phyloP scores from a whole-genome alignment of 2,113 vertebrate genomes.

The Prionailurus bengalensis region DNA sequence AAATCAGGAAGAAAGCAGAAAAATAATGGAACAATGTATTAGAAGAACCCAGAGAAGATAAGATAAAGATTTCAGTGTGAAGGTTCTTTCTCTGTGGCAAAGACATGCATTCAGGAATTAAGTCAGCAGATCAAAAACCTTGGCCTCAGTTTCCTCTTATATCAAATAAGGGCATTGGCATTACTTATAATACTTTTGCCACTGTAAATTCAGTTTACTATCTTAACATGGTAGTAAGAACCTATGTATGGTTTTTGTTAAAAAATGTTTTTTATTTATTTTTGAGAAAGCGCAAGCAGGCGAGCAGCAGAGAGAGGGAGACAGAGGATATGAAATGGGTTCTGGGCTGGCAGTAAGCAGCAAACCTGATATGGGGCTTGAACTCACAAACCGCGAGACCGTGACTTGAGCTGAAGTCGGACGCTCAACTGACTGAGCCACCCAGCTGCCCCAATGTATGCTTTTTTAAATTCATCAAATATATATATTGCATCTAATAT shows the following conservation, averaged over 20 bases:
- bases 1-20: not conserved
- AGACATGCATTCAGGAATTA: not conserved
- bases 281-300: too few species aligned
- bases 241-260: not conserved
- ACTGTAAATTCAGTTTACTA: not conserved
- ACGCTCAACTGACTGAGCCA: too few species aligned
- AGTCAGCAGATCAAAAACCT: not conserved
- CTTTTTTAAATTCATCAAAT: not conserved
- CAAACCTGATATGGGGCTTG: too few species aligned
- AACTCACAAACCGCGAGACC: too few species aligned
- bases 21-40: not conserved
- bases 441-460: not conserved
- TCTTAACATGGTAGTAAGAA: not conserved
- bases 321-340: too few species aligned
- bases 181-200: not conserved
- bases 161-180: not conserved
- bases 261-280: too few species aligned
- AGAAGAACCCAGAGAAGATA: not conserved
- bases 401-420: too few species aligned
- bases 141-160: not conserved
- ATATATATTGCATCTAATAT: not conserved
- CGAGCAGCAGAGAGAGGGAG: too few species aligned
- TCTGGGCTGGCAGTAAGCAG: too few species aligned
- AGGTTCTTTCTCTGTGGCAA: not conserved
- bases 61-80: not conserved